Evolutionary conservation across 2,113 vertebrate species (phyloP), one percentile per base, ranked within the genome.

Genomic region (Pseudolaguvia tuberculata): DNA sequence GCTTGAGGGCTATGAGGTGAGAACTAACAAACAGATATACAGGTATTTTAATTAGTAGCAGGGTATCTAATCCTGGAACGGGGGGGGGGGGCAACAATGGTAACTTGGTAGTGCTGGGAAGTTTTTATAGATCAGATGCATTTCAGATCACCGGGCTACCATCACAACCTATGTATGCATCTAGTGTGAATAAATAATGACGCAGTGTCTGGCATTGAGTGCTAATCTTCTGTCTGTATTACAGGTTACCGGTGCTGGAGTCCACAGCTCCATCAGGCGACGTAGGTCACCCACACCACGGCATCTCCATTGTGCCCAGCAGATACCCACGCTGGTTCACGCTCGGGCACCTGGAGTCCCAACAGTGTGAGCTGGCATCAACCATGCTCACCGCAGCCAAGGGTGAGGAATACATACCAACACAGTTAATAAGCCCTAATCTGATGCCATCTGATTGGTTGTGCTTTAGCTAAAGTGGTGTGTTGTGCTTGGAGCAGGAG

Each of bases 271-370:
- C 93, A 0, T 89, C 95, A 0, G 90, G 93, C 0, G 96, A 99
- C 0, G 88, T 93, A 50, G 91, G 94, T 13, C 96, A 98, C 83
- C 91, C 95, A 69, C 96, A 98, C 83, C 96, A 99, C 35, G 92
- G 96, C 83, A 96, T 97, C 78, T 98, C 96, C 1, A 94, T 99
- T 57, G 95, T 99, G 13, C 94, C 96, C 11, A 98, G 94, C 81
- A 90, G 96, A 74, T 98, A 98, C 84, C 97, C 97, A 0, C 96
- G 97, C 75, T 99, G 97, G 97, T 98, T 99, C 88, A 99, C 97
- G 1, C 92, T 99, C 81, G 96, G 96, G 14, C 97, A 99, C 84
- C 89, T 99, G 91, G 97, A 99, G 90, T 97, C 97, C 0, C 97
- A 98, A 89, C 97, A 99, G 90, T 99, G 97, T 0, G 97, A 99